These are phyloP conservation scores for Patella depressa DNA, from an alignment of 2,888 invertebrate species.

Conservation along the genomic window DNA sequence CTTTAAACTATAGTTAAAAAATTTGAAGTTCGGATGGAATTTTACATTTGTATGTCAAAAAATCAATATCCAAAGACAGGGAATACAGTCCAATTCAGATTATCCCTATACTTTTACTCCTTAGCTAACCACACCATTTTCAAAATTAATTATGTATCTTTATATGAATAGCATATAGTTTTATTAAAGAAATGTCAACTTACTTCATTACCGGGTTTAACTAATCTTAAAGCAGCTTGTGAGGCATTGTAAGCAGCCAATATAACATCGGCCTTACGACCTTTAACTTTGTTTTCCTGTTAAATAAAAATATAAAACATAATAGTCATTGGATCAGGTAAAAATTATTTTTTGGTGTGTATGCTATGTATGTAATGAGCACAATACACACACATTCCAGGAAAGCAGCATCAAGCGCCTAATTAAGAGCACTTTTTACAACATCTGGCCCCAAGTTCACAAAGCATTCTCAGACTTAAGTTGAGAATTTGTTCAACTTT, in stretches of 20 bases:
- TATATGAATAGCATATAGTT: too few relatives aligned
- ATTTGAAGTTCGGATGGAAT: too few relatives aligned
- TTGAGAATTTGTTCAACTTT: too few relatives aligned
- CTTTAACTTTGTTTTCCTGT: constrained; percentile 82
- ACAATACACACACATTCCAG: not conserved
- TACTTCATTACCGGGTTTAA: constrained; percentile 92
- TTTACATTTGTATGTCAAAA: too few relatives aligned
- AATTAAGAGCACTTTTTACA: not conserved
- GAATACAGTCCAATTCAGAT: too few relatives aligned
- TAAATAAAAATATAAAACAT: constrained; percentile 25
- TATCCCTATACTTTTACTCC: too few relatives aligned
- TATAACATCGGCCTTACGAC: constrained; percentile 93
- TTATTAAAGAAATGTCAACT: constrained; percentile 34
- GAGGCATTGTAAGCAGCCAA: constrained; percentile 95
- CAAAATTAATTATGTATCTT: too few relatives aligned
- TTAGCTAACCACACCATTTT: too few relatives aligned
- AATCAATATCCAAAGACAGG: too few relatives aligned
- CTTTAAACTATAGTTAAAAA: too few relatives aligned
- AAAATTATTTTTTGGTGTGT: not conserved
- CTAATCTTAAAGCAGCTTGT: constrained; percentile 92
- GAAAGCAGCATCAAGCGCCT: not conserved
- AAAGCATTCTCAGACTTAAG: too few relatives aligned
- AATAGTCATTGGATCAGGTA: not conserved
- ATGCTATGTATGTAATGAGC: not conserved
- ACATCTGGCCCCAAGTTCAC: not conserved